Evolutionary conservation across 2,113 vertebrate species (phyloP).

Genomic region (Apus apus): DNA sequence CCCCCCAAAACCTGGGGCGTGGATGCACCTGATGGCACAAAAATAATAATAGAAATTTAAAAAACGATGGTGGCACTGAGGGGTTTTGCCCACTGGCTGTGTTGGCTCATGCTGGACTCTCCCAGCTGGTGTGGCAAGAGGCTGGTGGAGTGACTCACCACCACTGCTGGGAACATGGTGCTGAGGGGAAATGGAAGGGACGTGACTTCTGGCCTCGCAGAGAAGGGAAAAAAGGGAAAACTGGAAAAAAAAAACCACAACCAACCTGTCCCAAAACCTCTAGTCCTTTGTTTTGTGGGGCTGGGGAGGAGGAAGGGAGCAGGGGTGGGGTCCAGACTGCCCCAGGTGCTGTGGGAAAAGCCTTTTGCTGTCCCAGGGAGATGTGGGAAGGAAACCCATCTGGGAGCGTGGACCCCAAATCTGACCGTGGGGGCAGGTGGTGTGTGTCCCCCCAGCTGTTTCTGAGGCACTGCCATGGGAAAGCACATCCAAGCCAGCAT

Average conservation of each 20-base stretch:
- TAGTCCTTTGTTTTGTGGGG: neutral
- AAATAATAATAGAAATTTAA: neutral
- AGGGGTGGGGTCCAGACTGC: neutral
- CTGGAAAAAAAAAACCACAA: accelerated
- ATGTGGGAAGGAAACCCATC: neutral
- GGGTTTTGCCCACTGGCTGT: accelerated
- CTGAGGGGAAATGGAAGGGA: neutral
- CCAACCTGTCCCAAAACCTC: neutral
- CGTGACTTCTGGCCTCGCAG: accelerated
- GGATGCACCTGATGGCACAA: neutral
- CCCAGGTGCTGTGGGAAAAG: accelerated
- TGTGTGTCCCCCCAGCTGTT: neutral
- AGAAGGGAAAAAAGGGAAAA: neutral
- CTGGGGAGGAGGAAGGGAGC: neutral
- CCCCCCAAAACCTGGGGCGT: neutral
- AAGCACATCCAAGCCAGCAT: accelerated
- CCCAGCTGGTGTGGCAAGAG: accelerated
- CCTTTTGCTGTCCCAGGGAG: neutral
- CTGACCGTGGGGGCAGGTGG: accelerated
- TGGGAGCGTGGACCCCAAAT: neutral
- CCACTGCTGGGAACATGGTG: accelerated
- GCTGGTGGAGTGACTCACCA: neutral
- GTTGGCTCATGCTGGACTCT: neutral
- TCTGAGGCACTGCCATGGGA: accelerated
- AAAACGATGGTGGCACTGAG: accelerated